These are phyloP conservation scores for Osmoderma eremita DNA, from an alignment of 2,888 invertebrate genomes.

Conservation along the genomic window DNA sequence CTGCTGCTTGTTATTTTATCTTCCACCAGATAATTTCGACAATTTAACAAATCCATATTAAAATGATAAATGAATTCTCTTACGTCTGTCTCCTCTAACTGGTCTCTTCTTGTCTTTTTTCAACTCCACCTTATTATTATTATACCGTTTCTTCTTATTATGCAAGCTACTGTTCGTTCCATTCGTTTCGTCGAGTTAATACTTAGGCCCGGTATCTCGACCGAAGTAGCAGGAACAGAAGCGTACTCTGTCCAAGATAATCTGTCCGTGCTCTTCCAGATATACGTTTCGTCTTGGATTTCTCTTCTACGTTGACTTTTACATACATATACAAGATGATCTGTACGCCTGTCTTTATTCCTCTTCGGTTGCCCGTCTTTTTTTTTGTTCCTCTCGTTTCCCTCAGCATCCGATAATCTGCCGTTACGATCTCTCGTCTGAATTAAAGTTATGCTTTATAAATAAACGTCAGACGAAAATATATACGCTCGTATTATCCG, in stretches of 20 bases:
- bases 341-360: conserved; percentile 19
- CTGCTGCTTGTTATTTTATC: conserved; percentile 1
- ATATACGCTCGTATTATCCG: conserved; percentile 1
- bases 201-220: conserved; percentile 5
- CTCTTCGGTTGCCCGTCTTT: not conserved
- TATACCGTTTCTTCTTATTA: too few relatives aligned
- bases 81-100: not conserved
- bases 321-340: conserved; percentile 12
- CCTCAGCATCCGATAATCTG: conserved; percentile 12
- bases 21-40: conserved; percentile 14
- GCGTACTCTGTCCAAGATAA: conserved; percentile 26
- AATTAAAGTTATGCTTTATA: conserved; percentile 40
- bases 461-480: conserved; percentile 35
- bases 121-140: too few relatives aligned
- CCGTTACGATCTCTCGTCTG: conserved; percentile 25
- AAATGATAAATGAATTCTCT: conserved; percentile 18
- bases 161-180: not conserved
- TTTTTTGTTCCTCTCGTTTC: not conserved
- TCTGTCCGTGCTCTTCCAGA: conserved; percentile 14
- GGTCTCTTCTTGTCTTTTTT: too few relatives aligned
- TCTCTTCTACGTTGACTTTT: too few relatives aligned
- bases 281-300: too few relatives aligned
- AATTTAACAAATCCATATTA: conserved; percentile 20
- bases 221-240: conserved; percentile 19
- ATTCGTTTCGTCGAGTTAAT: conserved; percentile 9